These are phyloP conservation scores for Phataginus tricuspis DNA, from an alignment of 2,797 vertebrate genomes.

Conservation along the genomic window DNA sequence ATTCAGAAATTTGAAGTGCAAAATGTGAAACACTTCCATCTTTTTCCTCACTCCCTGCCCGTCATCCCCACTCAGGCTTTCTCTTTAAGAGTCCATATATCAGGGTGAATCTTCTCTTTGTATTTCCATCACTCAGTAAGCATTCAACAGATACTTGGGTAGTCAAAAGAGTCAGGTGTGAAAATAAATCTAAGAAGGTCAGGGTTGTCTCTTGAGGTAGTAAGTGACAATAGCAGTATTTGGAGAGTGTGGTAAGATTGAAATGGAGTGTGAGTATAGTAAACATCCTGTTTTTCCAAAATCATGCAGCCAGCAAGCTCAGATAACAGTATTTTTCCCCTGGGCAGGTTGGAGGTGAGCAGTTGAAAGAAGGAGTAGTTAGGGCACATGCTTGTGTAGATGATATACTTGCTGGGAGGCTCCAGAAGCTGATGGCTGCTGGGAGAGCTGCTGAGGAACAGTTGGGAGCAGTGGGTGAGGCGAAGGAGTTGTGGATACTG, in stretches of 20 bases:
- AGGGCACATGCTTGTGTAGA: not conserved
- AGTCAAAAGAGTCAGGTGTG: not conserved
- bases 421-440: not conserved
- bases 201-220: not conserved
- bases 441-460: not conserved
- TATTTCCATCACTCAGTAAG: not conserved
- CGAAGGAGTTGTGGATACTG: not conserved
- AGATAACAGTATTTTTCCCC: not conserved
- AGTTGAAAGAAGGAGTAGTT: not conserved
- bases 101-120: not conserved
- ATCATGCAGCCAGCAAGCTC: not conserved
- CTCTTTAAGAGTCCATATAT: not conserved
- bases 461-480: not conserved
- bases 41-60: not conserved
- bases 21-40: not conserved
- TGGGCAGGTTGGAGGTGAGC: not conserved
- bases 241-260: not conserved
- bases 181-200: conserved; percentile 41
- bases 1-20: not conserved
- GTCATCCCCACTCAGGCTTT: not conserved
- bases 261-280: not conserved
- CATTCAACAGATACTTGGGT: not conserved
- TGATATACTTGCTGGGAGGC: not conserved
- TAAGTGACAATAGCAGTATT: not conserved
- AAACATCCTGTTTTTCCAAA: not conserved